A percentile compares a stretch with the other conserved stretches of the same genome.
phyloP scores from a whole-genome alignment of 2,888 invertebrate genomes.

The Chironomus tentans region DNA sequence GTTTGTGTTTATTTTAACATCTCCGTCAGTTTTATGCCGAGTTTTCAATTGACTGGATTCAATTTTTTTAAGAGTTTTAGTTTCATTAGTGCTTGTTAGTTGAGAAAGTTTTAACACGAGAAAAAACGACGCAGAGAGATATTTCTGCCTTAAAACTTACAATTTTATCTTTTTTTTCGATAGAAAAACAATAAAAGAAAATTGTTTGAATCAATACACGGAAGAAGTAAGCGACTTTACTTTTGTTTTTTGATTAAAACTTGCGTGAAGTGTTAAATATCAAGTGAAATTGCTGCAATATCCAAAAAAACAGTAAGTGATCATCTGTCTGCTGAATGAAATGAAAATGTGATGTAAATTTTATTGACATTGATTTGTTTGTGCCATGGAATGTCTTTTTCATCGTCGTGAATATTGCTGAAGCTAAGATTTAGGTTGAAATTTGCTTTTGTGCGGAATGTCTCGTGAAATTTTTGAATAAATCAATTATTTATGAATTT shows the following conservation, averaged over 20 bases:
- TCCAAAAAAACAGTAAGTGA: no score
- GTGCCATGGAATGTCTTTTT: no score
- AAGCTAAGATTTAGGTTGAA: no score
- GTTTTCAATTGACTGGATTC: constrained; percentile 1
- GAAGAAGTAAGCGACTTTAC: neutral
- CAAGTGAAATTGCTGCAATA: neutral
- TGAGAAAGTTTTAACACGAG: neutral
- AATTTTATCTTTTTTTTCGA: neutral
- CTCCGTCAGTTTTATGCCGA: neutral
- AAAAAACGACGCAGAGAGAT: neutral
- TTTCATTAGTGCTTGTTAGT: neutral
- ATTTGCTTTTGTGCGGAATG: no score
- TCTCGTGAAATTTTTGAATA: no score
- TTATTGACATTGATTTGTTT: no score
- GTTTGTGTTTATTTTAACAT: neutral
- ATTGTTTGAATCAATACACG: neutral
- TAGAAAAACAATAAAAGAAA: neutral
- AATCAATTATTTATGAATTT: no score
- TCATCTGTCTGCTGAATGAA: no score
- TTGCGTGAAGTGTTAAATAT: neutral
- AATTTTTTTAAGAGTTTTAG: neutral
- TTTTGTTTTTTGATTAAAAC: neutral
- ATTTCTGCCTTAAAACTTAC: neutral
- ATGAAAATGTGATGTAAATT: no score
- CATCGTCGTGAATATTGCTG: no score